Evolutionary conservation across 2,113 vertebrate genomes (phyloP).

Genomic region (Anoplopoma fimbria): DNA sequence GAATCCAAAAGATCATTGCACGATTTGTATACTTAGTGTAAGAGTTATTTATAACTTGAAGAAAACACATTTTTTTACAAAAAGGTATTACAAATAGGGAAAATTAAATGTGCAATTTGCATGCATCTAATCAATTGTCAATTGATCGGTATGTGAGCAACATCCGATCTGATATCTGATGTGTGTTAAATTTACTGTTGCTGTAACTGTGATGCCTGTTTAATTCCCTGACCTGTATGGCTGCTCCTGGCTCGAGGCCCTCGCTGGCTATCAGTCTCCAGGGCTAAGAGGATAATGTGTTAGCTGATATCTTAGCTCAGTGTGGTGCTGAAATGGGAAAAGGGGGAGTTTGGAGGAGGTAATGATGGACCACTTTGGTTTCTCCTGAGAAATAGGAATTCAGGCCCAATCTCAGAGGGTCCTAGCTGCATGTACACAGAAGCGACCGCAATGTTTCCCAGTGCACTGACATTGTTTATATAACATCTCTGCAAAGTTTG

Average conservation of each 20-base stretch:
- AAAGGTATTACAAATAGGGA: neutral
- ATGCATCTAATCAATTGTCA: constrained; percentile 26
- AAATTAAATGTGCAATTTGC: neutral
- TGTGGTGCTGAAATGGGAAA: constrained; percentile 82
- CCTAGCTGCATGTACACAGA: constrained; percentile 20
- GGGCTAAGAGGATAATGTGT: constrained; percentile 87
- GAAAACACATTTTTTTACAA: neutral
- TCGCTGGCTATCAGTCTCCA: constrained; percentile 80
- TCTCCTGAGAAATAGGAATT: constrained; percentile 76
- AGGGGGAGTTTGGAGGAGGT: constrained; percentile 75
- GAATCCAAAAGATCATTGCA: constrained; percentile 12
- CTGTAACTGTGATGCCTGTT: constrained; percentile 64
- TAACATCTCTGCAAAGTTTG: neutral
- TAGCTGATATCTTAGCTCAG: constrained; percentile 85
- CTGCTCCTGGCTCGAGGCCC: constrained; percentile 78
- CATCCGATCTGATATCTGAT: constrained; percentile 68
- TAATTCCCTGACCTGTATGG: constrained; percentile 71
- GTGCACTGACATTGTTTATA: constrained; percentile 10
- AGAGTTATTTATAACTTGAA: constrained; percentile 2
- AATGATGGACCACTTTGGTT: constrained; percentile 84
- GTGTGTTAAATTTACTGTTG: constrained; percentile 69
- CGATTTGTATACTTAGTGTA: neutral
- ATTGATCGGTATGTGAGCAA: constrained; percentile 44
- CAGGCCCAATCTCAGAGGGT: constrained; percentile 55
- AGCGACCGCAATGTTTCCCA: constrained; percentile 26